Evolutionary conservation across 1,140 invertebrate genomes (phyloP), one percentile per base, ranked within the genome.

Genomic region (Danaus plexippus): DNA sequence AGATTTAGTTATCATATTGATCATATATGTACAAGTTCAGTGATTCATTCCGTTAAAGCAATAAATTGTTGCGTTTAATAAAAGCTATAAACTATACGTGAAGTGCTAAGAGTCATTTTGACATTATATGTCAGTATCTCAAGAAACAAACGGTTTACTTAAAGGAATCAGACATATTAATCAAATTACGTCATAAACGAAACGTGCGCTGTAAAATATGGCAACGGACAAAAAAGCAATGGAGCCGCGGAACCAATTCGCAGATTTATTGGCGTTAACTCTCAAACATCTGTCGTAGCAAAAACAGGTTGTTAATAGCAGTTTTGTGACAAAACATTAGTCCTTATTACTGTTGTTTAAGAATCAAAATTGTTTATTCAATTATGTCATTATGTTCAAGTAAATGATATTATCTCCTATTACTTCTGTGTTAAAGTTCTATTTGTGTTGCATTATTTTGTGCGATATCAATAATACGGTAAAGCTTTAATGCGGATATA

Each of bases 141-240:
- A 32, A 32, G 22, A 32, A 32, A 32, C 22, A 2, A 32, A 32
- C 22, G 22, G 22, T 32, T 32, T 32, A 32, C 22, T 55, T 11
- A 45, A n/a, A 49, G 13, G 54, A 52, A 49, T 58, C 59, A 75
- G 75, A 76, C 71, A 55, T 69, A 77, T 77, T 72, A 77, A 79
- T 77, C 76, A 75, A 65, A 69, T 59, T 57, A 64, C 59, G 66
- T 74, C 73, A 72, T 77, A 71, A 75, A 71, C 71, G 66, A 70
- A 77, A 77, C 66, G 69, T 71, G 73, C 56, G 65, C 52, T 61
- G 56, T 77, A 67, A 76, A 67, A 61, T 68, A 67, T 66, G 48
- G 57, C 47, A 48, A 48, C 49, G 42, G 49, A 57, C 66, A 71
- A 71, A 69, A 71, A 73, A 70, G 56, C 50, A 40, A 57, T 61